Conservation (phyloP, 2,888 invertebrate species). For the Fragum fragum region DNA sequence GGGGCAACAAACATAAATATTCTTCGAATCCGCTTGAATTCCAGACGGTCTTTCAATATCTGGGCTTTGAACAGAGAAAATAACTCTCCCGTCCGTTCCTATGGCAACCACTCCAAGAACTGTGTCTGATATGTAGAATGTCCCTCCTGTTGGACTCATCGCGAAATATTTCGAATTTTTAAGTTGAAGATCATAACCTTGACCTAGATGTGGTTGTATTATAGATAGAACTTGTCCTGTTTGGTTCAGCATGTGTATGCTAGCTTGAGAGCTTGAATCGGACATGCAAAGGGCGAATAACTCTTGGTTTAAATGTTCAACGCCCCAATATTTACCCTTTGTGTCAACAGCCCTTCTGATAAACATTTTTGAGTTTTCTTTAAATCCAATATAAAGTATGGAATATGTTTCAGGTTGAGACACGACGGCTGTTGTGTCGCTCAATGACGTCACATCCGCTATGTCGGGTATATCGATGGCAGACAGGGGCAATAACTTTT, state of each 20-base stretch:
- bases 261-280: background rate
- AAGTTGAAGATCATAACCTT: slow-evolving; percentile 4
- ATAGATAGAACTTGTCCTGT: slow-evolving; percentile 33
- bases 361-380: slow-evolving; percentile 16
- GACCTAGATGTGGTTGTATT: slow-evolving; percentile 20
- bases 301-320: slow-evolving; percentile 28
- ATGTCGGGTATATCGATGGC: slow-evolving; percentile 14
- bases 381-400: slow-evolving; percentile 17
- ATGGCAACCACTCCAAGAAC: slow-evolving; percentile 30
- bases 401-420: slow-evolving; percentile 15
- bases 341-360: slow-evolving; percentile 19
- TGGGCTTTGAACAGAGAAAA: slow-evolving; percentile 22
- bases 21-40: slow-evolving; percentile 31
- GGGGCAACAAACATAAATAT: slow-evolving; percentile 35
- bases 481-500: slow-evolving; percentile 16
- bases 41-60: slow-evolving; percentile 29
- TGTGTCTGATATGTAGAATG: slow-evolving; percentile 37
- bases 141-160: slow-evolving; percentile 41
- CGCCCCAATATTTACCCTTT: slow-evolving; percentile 33
- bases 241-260: slow-evolving; percentile 27
- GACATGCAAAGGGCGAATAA: slow-evolving; percentile 37
- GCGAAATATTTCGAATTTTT: slow-evolving; percentile 26
- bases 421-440: slow-evolving; percentile 19
- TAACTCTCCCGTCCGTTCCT: slow-evolving; percentile 39
- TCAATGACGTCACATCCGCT: slow-evolving; percentile 41